Base-by-base conservation (phyloP, 2,888 invertebrate species). In the Beris chalybata region DNA sequence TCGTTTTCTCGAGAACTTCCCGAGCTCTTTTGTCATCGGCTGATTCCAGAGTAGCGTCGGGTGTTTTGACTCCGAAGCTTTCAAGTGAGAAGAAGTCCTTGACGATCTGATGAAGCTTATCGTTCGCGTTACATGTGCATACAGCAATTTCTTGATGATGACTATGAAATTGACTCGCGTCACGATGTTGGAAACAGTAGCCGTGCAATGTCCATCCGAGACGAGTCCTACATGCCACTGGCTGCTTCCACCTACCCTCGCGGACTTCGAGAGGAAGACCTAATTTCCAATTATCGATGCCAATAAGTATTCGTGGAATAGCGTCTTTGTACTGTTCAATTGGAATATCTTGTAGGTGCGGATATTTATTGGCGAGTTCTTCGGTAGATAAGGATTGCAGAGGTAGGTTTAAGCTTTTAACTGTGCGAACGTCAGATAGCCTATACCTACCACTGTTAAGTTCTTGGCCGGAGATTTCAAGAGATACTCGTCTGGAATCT, bases 1-100 rank as follows among this genome's bases (percentile, higher is more conserved):
- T 71, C 11, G 69, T 71, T 11, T 53, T 45, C 29, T 70, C 54
- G 11, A 71, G 61, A 7, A 71, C 67, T 30, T 55, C 31, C 29
- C 65, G 13, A 9, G 69, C 66, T 54, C 48, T 59, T 13, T 38
- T 5, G 13, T 69, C 65, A 30, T 71, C 67, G 53, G 22, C 31
- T 13, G 68, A 69, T 31, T 63, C 47, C n/a, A 29, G 1, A 29
- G 65, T 45, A 15, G 47, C 47, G 13, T 50, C 53, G 22, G 43
- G 9, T n/a, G n/a, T 53, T 29, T 67, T 56, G 43, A 57, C 30
- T 53, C 45, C 61, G 4, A 70, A 29, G 59, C 31, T 65, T 29
- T 53, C 66, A 31, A 64, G 43, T 3, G 38, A 9, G 38, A 38
- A 61, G 29, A 43, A 44, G 11, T 54, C 56, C 43, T 67, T 68